Percentiles rank a stretch among this genome's conserved stretches.
Conservation (phyloP, 2,888 invertebrate genomes). For the Spilosoma lubricipeda region DNA sequence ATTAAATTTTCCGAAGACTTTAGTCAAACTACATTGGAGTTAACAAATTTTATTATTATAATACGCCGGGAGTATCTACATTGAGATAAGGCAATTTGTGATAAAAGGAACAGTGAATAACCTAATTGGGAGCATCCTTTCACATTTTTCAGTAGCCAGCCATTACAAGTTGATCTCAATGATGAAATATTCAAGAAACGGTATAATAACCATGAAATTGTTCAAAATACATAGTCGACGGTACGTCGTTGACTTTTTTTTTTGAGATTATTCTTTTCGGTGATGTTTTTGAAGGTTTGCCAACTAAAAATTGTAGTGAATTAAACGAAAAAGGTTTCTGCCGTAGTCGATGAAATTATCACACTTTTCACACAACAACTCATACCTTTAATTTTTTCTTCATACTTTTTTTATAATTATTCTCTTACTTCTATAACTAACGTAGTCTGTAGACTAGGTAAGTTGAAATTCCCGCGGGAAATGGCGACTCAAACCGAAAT, state of each 20-base stretch:
- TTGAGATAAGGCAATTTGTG: constrained; percentile 63
- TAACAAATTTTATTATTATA: constrained; percentile 45
- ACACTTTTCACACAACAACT: too few relatives aligned
- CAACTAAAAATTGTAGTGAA: not conserved
- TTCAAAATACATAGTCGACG: constrained; percentile 14
- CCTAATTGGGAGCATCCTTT: constrained; percentile 64
- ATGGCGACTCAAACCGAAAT: too few relatives aligned
- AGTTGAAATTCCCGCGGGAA: too few relatives aligned
- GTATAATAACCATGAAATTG: constrained; percentile 48
- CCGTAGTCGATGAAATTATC: too few relatives aligned
- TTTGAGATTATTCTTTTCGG: too few relatives aligned
- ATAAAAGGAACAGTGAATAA: constrained; percentile 66
- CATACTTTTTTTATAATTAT: too few relatives aligned
- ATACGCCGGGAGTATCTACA: constrained; percentile 46
- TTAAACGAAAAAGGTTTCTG: too few relatives aligned
- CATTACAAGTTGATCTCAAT: constrained; percentile 61
- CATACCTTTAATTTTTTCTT: too few relatives aligned
- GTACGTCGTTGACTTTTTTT: constrained; percentile 12
- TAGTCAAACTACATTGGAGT: constrained; percentile 5
- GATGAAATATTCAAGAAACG: constrained; percentile 65
- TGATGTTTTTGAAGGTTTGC: not conserved
- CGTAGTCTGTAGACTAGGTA: too few relatives aligned
- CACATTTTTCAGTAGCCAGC: constrained; percentile 65
- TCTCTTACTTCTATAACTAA: too few relatives aligned
- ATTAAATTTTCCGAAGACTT: constrained; percentile 4